Conservation (phyloP, 92 coral and sea anemone genomes). For the Montipora capitata region DNA sequence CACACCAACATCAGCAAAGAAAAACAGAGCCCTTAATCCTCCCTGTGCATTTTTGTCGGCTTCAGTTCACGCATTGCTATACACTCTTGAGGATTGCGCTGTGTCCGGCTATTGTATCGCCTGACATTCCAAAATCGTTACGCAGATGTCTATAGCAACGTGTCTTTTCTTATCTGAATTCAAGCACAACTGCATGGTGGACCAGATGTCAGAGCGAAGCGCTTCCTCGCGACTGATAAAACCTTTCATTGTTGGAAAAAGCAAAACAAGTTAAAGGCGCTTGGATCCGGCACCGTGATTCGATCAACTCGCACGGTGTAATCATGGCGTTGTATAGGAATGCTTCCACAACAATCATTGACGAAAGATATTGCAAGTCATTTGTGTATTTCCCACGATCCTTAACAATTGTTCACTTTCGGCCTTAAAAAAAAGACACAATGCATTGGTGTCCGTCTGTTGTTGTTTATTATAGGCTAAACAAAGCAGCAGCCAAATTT, state of each 20-base stretch:
- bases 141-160: neutral
- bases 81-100: neutral
- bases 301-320: neutral
- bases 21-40: neutral
- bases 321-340: slow-evolving; percentile 19
- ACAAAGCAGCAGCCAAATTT: slow-evolving; percentile 37
- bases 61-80: slow-evolving; percentile 18
- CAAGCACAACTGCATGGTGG: neutral
- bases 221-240: slow-evolving; percentile 19
- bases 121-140: slow-evolving; percentile 19
- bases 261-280: neutral
- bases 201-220: slow-evolving; percentile 20
- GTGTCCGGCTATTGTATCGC: neutral
- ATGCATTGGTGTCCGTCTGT: slow-evolving; percentile 5
- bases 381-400: slow-evolving; percentile 50
- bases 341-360: neutral
- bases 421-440: slow-evolving; percentile 45
- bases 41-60: slow-evolving; percentile 6
- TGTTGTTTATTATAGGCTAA: slow-evolving; percentile 34
- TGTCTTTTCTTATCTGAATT: neutral
- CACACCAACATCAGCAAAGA: neutral
- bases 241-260: neutral
- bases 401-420: slow-evolving; percentile 39
- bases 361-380: neutral
- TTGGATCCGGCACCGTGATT: neutral